Evolutionary conservation across 2,113 vertebrate species (phyloP), one percentile per base, ranked within the genome.

Genomic region (Brachyhypopomus occidentalis): DNA sequence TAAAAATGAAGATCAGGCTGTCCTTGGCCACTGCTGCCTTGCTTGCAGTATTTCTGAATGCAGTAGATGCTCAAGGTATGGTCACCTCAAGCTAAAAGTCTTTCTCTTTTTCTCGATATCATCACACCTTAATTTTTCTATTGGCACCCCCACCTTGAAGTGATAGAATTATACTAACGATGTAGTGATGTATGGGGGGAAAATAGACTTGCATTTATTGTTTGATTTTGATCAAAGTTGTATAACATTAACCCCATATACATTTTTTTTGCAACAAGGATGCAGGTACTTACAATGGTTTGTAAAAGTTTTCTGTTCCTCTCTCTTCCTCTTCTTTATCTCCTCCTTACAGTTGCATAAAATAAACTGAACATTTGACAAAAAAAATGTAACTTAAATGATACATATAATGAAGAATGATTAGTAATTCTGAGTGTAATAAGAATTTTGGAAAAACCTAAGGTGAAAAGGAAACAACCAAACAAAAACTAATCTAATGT

Each of bases 61-160:
- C 94, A 81, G 92, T 92, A 84, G 94, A 97, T 88, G 98, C 97
- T 87, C 96, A 99, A 99, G 98, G 97, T 98, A 98, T 95, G 88
- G 70, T 58, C 73, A 77, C 76, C 82, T 60, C 83, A 83, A 12
- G 14, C 78, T n/a, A 66, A 55, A 74, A 0, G 66, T 58, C 60
- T 25, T 69, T 52, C 11, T 25, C 14, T 72, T 22, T 25, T 1
- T 52, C 75, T 77, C 81, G 72, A 30, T 81, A 77, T 72, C 83
- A 73, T 58, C 83, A 80, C 20, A 60, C 74, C 63, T n/a, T 70
- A 64, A 81, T 88, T 23, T 80, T 66, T 77, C 7, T 52, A 12
- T 71, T n/a, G 27, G n/a, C 11, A 25, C 14, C 1, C 17, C 70
- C 72, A 19, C 22, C 8, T 14, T 41, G 5, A 45, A 45, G 22